Base-by-base conservation (phyloP, 2,888 invertebrate species). In the Cephus nigrinus region DNA sequence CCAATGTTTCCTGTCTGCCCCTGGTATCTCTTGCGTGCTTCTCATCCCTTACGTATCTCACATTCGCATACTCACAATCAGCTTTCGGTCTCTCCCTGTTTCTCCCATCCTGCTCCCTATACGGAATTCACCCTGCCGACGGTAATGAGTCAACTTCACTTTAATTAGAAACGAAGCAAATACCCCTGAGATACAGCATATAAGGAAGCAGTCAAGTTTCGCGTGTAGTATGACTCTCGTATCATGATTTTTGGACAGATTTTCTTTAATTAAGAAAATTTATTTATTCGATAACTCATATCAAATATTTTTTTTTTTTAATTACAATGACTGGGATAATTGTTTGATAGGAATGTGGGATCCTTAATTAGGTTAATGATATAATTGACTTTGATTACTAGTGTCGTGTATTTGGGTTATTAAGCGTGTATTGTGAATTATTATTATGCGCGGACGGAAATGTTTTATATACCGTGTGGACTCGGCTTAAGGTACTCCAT, bases 81-180 rank as follows among this genome's bases (percentile, higher is more conserved):
- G 55, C 23, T 23, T 55, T 23, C 55, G 55, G 23, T 71, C 71
- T 71, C 71, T 33, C 69, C 32, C 30, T 1, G 69, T 30, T 30
- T 32, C 32, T 15, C 71, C 12, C 31, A 2, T 71, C 12, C 15
- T 31, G 12, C 71, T 71, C 31, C 32, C 71, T 71, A 12, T 32
- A 31, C 71, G 32, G 12, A 71, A 31, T 82, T 84, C 83, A 87
- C 85, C 83, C 83, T 82, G 79, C 80, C 83, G 83, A 83, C 84
- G 83, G 84, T 86, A 88, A 88, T 88, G 87, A 88, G 86, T 88
- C 85, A 85, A 84, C 84, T 84, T 78, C 81, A 82, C 84, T 86
- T 87, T 88, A 87, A 88, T 88, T 86, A 87, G 84, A 84, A 82
- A 23, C 4, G 31, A 30, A 71, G 71, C 71, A 71, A 23, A 33